Base-by-base conservation (phyloP, 1,140 invertebrate genomes). In the Acromyrmex heyeri region DNA sequence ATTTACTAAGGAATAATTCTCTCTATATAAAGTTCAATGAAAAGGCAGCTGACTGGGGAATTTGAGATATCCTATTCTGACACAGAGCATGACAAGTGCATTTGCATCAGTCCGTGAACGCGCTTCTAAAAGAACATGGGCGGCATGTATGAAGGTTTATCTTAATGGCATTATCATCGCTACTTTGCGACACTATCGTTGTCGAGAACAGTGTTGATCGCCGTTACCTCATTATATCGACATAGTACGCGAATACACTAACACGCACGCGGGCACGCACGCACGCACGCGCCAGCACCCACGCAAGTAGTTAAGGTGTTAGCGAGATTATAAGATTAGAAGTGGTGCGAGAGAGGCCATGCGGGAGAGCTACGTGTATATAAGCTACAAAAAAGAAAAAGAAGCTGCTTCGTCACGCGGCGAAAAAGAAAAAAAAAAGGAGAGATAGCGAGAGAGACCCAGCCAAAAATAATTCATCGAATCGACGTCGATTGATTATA, bases 291-390 rank as follows among this genome's bases (percentile, higher is more conserved):
- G 64, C 69, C 87, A 91, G 89, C 89, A 90, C 86, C 86, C 86
- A 91, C 64, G 76, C 61, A 79, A 69, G 64, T 81, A 87, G 90
- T 92, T 91, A 92, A 79, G 62, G 86, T 91, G 81, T 89, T 91
- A 92, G 86, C 85, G 76, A 87, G 90, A 86, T 91, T 92, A 92
- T 62, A 83, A 64, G 70, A 90, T 89, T 91, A 91, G 88, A 86
- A 48, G 57, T 72, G 77, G 73, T 82, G 77, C 70, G 72, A 87
- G 77, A 78, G 86, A 89, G 89, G 88, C 89, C 89, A 89, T 90
- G 89, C 89, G 86, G 76, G 86, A 82, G 79, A 87, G 76, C 70
- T 82, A 77, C 69, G 76, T 86, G 77, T 82, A 82, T 76, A 72
- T 50, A 65, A 77, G 62, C 53, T 86, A 72, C 62, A 53, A 69